Percentiles rank a stretch among this genome's conserved stretches.
phyloP scores from a whole-genome alignment of 2,888 invertebrate species.

The Ceriagrion tenellum region DNA sequence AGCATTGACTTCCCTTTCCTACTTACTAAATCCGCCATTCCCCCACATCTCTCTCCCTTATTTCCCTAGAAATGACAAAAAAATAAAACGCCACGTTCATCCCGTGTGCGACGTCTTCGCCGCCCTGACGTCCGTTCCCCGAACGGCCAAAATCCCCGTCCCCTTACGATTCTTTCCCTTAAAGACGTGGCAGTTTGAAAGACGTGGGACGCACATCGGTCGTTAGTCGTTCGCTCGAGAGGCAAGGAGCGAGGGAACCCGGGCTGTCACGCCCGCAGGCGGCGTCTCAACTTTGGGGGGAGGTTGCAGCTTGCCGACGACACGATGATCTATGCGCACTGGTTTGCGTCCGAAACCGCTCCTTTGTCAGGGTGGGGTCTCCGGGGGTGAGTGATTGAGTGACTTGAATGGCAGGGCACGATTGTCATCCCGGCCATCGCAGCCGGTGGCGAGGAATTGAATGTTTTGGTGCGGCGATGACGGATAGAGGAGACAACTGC shows the following conservation, averaged over 20 bases:
- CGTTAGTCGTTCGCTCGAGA: not conserved
- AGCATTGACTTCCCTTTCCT: not conserved
- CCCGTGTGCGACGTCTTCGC: too few relatives aligned
- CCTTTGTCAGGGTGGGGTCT: not conserved
- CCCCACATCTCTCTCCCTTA: not conserved
- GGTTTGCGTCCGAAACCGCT: not conserved
- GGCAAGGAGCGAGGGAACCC: not conserved
- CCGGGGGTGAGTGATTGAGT: not conserved
- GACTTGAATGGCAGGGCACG: not conserved
- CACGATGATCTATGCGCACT: not conserved
- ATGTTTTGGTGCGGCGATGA: not conserved
- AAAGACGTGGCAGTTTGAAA: not conserved
- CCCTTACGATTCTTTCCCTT: not conserved
- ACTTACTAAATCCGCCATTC: not conserved
- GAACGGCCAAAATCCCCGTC: too few relatives aligned
- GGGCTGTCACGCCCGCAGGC: not conserved
- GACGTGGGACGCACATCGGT: not conserved
- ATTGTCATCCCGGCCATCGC: not conserved
- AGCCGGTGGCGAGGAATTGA: not conserved
- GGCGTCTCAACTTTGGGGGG: not conserved
- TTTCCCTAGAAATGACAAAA: not conserved
- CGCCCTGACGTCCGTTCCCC: too few relatives aligned
- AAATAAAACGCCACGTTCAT: not conserved
- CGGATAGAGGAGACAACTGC: not conserved
- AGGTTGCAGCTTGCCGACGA: not conserved